A percentile compares a stretch with the other conserved stretches of the same genome.
Evolutionary conservation across 2,113 vertebrate genomes (phyloP).

Genomic region (Emydocephalus ijimae): DNA sequence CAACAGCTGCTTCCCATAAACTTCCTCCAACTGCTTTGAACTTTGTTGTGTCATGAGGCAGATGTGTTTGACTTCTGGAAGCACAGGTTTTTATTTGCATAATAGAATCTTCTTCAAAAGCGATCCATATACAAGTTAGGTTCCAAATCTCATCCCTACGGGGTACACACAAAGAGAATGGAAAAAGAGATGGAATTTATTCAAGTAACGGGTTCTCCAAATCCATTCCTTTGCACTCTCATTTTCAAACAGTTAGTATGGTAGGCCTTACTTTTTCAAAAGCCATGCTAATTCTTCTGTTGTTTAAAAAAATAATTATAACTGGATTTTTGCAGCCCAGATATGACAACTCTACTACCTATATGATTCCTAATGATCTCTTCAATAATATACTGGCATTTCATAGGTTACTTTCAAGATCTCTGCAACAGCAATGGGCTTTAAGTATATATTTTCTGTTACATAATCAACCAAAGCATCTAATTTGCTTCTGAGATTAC

Average conservation of each 20-base stretch:
- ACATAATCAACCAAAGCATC: neutral
- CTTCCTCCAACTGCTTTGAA: conserved; percentile 47
- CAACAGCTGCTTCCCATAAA: conserved; percentile 64
- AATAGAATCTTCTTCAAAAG: conserved; percentile 41
- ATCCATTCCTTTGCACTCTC: neutral
- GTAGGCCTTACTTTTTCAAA: neutral
- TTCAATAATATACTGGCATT: no score
- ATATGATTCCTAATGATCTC: neutral
- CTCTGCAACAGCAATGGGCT: neutral
- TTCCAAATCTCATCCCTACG: neutral
- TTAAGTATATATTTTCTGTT: neutral
- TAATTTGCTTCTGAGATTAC: neutral
- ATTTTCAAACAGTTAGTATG: neutral
- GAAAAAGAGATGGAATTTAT: conserved; percentile 26
- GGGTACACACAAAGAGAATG: fast-evolving
- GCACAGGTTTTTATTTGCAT: neutral
- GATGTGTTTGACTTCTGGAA: conserved; percentile 50
- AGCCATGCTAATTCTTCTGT: neutral
- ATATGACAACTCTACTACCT: neutral
- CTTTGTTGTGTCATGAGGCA: conserved; percentile 31
- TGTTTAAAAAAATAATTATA: neutral
- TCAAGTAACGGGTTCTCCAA: neutral
- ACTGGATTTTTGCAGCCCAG: neutral
- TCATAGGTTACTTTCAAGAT: neutral
- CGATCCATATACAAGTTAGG: neutral